phyloP scores from a whole-genome alignment of 2,888 invertebrate genomes.

The Carcina quercana region DNA sequence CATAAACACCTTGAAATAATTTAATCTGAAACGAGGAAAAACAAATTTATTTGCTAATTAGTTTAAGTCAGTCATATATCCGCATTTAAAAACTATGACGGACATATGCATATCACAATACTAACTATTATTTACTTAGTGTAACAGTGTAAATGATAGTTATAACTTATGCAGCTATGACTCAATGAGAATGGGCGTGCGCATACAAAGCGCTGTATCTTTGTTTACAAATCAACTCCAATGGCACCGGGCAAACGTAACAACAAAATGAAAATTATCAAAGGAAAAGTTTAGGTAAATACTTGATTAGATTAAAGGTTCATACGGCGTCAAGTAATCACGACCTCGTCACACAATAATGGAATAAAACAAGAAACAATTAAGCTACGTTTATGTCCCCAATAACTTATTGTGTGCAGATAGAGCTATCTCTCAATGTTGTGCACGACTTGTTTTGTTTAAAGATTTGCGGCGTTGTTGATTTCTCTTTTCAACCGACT shows the following conservation, averaged over 20 bases:
- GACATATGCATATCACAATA: no score
- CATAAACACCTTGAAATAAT: no score
- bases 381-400: slow-evolving; percentile 34
- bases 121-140: no score
- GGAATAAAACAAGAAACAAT: slow-evolving; percentile 59
- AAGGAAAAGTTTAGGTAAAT: slow-evolving; percentile 56
- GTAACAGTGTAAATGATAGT: no score
- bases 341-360: slow-evolving; percentile 46
- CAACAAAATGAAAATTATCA: slow-evolving; percentile 58
- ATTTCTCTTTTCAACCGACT: no score
- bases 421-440: slow-evolving; percentile 16
- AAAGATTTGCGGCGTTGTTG: slow-evolving; percentile 13
- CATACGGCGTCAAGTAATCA: slow-evolving; percentile 43
- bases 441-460: slow-evolving; percentile 17
- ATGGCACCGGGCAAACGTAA: slow-evolving; percentile 25
- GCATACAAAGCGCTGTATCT: slow-evolving; percentile 12
- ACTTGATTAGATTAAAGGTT: slow-evolving; percentile 44
- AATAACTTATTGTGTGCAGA: slow-evolving; percentile 27
- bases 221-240: slow-evolving; percentile 25
- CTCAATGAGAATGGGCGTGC: slow-evolving; percentile 31
- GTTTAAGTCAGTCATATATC: no score
- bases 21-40: no score
- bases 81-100: no score
- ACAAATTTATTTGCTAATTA: no score
- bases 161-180: no score